Evolutionary conservation across 2,797 vertebrate genomes (phyloP), one percentile per base, ranked within the genome.

Genomic region (Gallirallus australis): DNA sequence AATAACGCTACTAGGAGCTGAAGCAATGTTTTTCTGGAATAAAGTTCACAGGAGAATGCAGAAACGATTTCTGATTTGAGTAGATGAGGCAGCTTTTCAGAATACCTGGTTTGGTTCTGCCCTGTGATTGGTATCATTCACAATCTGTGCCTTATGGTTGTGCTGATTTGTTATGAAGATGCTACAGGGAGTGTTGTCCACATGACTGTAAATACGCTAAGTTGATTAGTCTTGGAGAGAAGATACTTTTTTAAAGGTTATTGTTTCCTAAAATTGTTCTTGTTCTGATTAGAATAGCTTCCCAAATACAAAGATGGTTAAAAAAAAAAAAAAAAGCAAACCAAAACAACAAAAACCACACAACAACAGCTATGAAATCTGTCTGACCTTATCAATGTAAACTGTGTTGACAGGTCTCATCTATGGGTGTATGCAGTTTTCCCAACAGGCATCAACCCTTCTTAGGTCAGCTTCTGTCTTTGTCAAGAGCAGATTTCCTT

Each of bases 331-430:
- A 37, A 78, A 35, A 6, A 59, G 31, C 16, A 53, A 53, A 18
- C 27, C 16, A 30, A 31, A 54, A 54, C 53, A 14, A 12, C 6
- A 39, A 40, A 54, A 54, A 2, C 0, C 16, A 23, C 25, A 19
- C 31, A 72, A 56, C 25, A 40, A 6, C 35, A 83, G 11, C 60
- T 73, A 61, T 79, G 68, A 85, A 78, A 90, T 93, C 71, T 91
- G 54, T 85, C 80, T 94, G 93, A 94, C 85, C 82, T 95, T 94
- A 86, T 96, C 85, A 90, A 5, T 73, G 50, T 94, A 90, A 96
- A 48, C 48, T 82, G 2, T 87, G 80, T 71, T 96, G 95, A 93
- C 87, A 96, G 59, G 45, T 86, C 48, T 92, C 33, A 76, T 87
- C 86, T 56, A 68, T 60, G 73, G 71, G 73, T 82, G 40, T 35